Evolutionary conservation across 2,797 vertebrate species (phyloP).

Genomic region (Ambastaia sidthimunki): DNA sequence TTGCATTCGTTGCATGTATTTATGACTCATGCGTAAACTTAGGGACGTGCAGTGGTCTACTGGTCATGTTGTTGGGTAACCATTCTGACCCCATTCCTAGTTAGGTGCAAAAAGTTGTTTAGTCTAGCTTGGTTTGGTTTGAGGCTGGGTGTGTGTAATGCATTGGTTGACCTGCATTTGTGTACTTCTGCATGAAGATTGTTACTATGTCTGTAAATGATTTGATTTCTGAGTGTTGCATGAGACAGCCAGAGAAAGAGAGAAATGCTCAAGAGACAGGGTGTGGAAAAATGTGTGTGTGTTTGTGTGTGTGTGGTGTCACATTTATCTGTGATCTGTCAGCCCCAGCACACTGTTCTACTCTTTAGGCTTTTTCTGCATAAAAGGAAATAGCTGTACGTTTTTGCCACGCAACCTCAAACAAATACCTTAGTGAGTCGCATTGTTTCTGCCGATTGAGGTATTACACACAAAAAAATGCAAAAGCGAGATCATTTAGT

Average conservation of each 20-base stretch:
- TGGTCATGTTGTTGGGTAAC: neutral
- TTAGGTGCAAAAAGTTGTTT: too few relatives aligned
- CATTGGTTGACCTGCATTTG: neutral
- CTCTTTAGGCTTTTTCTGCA: slow-evolving; percentile 7
- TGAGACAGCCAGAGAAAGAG: neutral
- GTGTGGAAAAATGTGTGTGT: slow-evolving; percentile 32
- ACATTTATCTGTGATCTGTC: too few relatives aligned
- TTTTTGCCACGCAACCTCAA: neutral
- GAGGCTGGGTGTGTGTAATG: neutral
- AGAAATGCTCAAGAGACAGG: slow-evolving; percentile 30
- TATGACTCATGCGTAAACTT: neutral
- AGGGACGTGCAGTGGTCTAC: neutral
- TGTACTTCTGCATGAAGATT: neutral
- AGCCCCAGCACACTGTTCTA: slow-evolving; percentile 11
- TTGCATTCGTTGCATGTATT: neutral
- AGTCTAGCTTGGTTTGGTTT: neutral
- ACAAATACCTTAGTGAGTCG: neutral
- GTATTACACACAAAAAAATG: slow-evolving; percentile 3
- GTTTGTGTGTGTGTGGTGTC: slow-evolving; percentile 10
- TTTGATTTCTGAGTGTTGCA: slow-evolving; percentile 2
- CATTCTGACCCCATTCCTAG: neutral
- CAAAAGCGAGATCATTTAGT: neutral
- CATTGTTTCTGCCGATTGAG: neutral
- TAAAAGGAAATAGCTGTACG: slow-evolving; percentile 11
- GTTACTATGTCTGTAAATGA: neutral